These are phyloP conservation scores for Polydrusus tereticollis DNA, from an alignment of 2,888 invertebrate genomes.

Conservation along the genomic window DNA sequence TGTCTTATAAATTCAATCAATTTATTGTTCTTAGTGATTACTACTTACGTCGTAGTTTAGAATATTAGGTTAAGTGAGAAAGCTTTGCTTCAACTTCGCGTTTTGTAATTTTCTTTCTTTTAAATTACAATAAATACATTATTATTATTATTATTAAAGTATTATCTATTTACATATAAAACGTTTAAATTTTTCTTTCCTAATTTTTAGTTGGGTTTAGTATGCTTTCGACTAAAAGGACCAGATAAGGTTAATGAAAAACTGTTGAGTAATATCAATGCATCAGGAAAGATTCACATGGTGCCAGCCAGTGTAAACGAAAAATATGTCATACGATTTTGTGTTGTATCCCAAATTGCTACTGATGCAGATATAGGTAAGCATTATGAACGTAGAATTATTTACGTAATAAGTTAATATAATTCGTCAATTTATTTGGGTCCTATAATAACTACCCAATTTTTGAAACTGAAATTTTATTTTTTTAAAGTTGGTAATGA, in stretches of 20 bases:
- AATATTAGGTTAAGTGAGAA: no score
- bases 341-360: slow-evolving; percentile 92
- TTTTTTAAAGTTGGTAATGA: no score
- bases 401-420: not conserved
- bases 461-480: no score
- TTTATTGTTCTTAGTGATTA: no score
- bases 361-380: slow-evolving; percentile 85
- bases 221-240: slow-evolving; percentile 91
- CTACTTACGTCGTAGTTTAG: no score
- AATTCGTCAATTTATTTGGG: not conserved
- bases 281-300: slow-evolving; percentile 96
- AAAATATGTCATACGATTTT: slow-evolving; percentile 93
- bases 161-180: no score
- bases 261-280: slow-evolving; percentile 91
- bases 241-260: slow-evolving; percentile 88
- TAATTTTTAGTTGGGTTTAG: slow-evolving; percentile 82
- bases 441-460: no score
- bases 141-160: no score
- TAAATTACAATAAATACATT: no score
- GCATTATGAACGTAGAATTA: slow-evolving; percentile 39
- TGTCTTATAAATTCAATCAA: no score
- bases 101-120: no score
- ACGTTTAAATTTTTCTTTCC: slow-evolving; percentile 3
- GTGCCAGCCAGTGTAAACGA: slow-evolving; percentile 93
- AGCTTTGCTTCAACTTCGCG: no score